Evolutionary conservation across 2,113 vertebrate species (phyloP).

Genomic region (Rhea americana): DNA sequence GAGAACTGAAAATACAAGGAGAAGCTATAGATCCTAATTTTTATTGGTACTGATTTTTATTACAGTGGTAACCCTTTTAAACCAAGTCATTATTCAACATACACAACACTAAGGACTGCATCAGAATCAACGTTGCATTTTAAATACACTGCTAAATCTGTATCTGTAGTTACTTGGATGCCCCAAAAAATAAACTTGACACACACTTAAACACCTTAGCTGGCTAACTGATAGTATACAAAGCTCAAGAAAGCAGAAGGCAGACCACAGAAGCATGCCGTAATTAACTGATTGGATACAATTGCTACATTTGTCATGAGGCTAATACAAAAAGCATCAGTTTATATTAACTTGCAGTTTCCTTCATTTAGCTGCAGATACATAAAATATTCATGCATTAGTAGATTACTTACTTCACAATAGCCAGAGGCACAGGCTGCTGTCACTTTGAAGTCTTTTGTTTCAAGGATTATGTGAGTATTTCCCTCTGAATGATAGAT

Average conservation of each 20-base stretch:
- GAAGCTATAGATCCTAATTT: no score
- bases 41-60: background rate
- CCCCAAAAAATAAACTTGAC: background rate
- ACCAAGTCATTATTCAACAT: background rate
- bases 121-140: background rate
- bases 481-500: background rate
- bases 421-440: slow-evolving; percentile 41
- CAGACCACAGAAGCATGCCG: background rate
- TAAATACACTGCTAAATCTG: background rate
- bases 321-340: slow-evolving; percentile 17
- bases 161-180: background rate
- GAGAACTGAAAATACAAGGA: background rate
- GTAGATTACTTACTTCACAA: slow-evolving; percentile 44
- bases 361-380: slow-evolving; percentile 15
- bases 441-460: slow-evolving; percentile 52
- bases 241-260: background rate
- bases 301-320: slow-evolving; percentile 22
- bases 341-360: slow-evolving; percentile 25
- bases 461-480: slow-evolving; percentile 39
- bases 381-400: slow-evolving; percentile 42
- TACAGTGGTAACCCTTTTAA: background rate
- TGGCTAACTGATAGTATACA: background rate
- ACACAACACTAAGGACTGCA: background rate
- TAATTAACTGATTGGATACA: slow-evolving; percentile 61
- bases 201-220: background rate